Base-by-base conservation (phyloP, 2,113 vertebrate genomes). In the Callorhinus ursinus region DNA sequence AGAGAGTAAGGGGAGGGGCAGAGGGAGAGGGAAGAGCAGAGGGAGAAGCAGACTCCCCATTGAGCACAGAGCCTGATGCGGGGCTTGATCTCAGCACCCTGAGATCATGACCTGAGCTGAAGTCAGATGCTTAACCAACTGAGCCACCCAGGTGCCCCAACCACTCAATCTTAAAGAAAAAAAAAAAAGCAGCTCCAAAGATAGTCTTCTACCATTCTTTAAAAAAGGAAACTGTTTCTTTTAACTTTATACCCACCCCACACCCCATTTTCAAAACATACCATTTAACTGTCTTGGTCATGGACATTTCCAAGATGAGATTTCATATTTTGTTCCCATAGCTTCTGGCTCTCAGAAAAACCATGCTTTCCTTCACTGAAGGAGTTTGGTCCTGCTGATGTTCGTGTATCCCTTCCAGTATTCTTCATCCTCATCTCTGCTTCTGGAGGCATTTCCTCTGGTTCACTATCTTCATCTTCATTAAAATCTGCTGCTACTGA, bases 261-360 rank as follows among this genome's bases (percentile, higher is more conserved):
- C 96, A 97, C 98, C 98, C 98, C 95, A 97, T 97, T 98, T 97
- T 97, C 95, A 97, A 98, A 98, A 98, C 96, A 95, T 87, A 95
- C 97, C 91, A 95, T 97, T 98, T 98, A 99, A 96, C 99, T 98
- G 86, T 99, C 98, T 98, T 99, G 67, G 67, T 99, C 99, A 89
- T 69, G 98, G 74, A 99, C 98, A 67, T 98, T 99, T 97, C 98
- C 99, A 98, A 99, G 93, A 59, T 99, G 99, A 95, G 99, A 98
- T 97, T 99, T 99, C 71, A 99, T 99, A 98, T 99, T 99, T 98
- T 99, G 98, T 98, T 99, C 99, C 99, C 99, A 99, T 67, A 99
- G 98, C 98, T 99, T 99, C 98, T 99, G 99, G 99, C 99, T 99
- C 98, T 99, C 99, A 93, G 99, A 99, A 99, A 99, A 99, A 14